Evolutionary conservation across 2,797 vertebrate genomes (phyloP).

Genomic region (Aphelocoma californica): DNA sequence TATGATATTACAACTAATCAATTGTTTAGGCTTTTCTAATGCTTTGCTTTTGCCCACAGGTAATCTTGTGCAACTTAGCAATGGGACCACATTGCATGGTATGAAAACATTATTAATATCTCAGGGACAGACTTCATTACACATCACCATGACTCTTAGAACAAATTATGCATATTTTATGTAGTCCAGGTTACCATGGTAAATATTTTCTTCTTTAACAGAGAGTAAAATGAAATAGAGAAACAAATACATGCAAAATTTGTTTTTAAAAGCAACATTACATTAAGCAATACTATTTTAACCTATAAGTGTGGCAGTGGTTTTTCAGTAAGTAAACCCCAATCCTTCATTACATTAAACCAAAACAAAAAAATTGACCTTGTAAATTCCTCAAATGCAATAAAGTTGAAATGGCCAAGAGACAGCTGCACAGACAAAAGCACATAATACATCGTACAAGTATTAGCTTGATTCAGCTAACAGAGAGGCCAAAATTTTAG

Average conservation of each 20-base stretch:
- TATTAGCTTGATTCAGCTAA: neutral
- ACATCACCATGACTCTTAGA: slow-evolving; percentile 19
- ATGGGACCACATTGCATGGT: neutral
- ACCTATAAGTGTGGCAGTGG: neutral
- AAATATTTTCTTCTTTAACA: slow-evolving; percentile 55
- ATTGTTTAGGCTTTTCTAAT: neutral
- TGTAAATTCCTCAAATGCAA: neutral
- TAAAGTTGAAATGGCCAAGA: neutral
- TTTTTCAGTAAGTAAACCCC: neutral
- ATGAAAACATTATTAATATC: slow-evolving; percentile 23
- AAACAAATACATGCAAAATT: neutral
- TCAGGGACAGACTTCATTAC: neutral
- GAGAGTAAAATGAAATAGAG: slow-evolving; percentile 26
- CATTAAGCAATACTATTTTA: neutral
- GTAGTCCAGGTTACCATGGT: slow-evolving; percentile 47
- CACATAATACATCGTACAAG: neutral
- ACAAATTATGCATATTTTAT: slow-evolving; percentile 54
- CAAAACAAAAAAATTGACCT: neutral
- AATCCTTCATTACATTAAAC: neutral
- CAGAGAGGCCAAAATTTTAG: neutral
- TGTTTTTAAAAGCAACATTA: neutral
- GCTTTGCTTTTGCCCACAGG: slow-evolving; percentile 11
- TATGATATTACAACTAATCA: neutral
- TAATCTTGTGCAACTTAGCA: slow-evolving; percentile 11
- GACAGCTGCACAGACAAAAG: neutral